These are phyloP conservation scores for Pseudoatta argentina DNA, from an alignment of 1,140 invertebrate genomes.

Conservation along the genomic window DNA sequence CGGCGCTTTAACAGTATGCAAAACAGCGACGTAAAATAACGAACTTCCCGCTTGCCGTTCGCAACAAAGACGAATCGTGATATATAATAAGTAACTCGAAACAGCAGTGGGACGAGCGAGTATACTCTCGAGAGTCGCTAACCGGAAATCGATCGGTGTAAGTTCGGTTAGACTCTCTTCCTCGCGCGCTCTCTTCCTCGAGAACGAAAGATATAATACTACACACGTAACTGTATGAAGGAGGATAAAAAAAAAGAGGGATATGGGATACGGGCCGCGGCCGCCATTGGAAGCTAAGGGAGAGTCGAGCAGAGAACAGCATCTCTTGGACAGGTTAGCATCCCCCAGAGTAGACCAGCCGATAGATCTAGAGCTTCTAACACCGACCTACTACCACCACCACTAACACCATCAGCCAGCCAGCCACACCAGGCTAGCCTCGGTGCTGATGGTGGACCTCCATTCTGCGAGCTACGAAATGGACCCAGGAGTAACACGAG, in stretches of 20 bases:
- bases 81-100: constrained; percentile 54
- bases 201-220: constrained; percentile 73
- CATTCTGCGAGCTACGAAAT: constrained; percentile 78
- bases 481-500: constrained; percentile 78
- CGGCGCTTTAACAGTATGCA: constrained; percentile 35
- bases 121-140: constrained; percentile 47
- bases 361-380: constrained; percentile 80
- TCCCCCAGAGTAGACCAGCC: constrained; percentile 75
- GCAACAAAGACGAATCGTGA: constrained; percentile 62
- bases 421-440: constrained; percentile 34
- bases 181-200: constrained; percentile 52
- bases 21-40: constrained; percentile 42
- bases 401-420: constrained; percentile 1
- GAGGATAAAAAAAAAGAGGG: constrained; percentile 23
- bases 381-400: constrained; percentile 39
- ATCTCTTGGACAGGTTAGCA: constrained; percentile 75
- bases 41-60: constrained; percentile 11
- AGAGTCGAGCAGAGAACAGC: constrained; percentile 66
- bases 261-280: constrained; percentile 42
- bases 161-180: constrained; percentile 58
- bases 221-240: constrained; percentile 64
- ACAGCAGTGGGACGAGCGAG: constrained; percentile 7
- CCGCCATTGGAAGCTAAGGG: constrained; percentile 14
- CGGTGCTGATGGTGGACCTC: constrained; percentile 56
- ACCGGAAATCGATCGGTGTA: constrained; percentile 59